Base-by-base conservation (phyloP, 2,113 vertebrate genomes). In the Etheostoma spectabile region DNA sequence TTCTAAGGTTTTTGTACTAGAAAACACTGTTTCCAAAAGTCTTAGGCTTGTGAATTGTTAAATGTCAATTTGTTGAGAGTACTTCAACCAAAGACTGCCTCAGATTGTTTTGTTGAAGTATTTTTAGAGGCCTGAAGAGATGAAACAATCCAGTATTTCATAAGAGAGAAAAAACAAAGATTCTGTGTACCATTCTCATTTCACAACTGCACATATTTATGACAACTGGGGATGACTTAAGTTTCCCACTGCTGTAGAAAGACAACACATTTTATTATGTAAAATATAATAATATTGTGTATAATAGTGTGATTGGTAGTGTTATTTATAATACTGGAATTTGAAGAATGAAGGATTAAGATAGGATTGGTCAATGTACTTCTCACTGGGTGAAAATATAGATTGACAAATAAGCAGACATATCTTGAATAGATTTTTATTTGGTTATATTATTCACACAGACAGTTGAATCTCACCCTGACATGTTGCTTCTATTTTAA, bases 401-500 rank as follows among this genome's bases (percentile, higher is more conserved):
- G 27, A 14, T 21, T 55, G 33, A 80, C n/a, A 74, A 82, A 80
- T 24, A 62, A 83, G 71, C 52, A 63, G 35, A 73, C 71, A 42
- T 21, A 27, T 80, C 69, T n/a, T 49, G 10, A 77, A 75, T 12
- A 49, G 27, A 80, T 42, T 61, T 42, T 42, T 2, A 27, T 30
- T 30, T 30, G 4, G 30, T 30, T 30, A 30, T 30, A 3, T 42
- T 63, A 27, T 65, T 61, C 52, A 57, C 85, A 18, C 55, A 72
- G 79, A 79, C 80, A 76, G 79, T 61, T 57, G 22, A 64, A 61
- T 81, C 76, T 78, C 73, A 73, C 74, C 59, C 85, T 64, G 83
- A 69, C 77, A 68, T 57, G 45, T 55, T 19, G 73, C 66, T 77
- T 61, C 84, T 91, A 79, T 90, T 90, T 88, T 87, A 84, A 77